phyloP scores from a whole-genome alignment of 2,797 vertebrate genomes.

The Eulemur rubriventer region DNA sequence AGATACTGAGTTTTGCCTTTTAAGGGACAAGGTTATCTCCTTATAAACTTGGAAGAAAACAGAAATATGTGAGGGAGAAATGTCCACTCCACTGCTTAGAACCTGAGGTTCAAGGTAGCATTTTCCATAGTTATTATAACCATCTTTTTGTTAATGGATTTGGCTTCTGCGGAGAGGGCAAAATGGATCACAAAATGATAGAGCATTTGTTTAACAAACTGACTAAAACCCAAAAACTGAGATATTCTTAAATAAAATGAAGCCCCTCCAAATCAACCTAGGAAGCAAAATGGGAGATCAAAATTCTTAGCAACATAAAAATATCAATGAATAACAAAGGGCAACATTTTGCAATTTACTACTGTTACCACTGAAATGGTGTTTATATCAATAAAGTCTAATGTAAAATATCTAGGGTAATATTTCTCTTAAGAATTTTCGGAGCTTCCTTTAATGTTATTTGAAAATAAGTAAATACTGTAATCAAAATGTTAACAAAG shows the following conservation, averaged over 20 bases:
- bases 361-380: background rate
- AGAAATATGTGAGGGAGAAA: background rate
- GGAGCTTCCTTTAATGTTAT: background rate
- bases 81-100: background rate
- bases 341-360: background rate
- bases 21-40: background rate
- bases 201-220: background rate
- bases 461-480: background rate
- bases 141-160: background rate
- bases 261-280: background rate
- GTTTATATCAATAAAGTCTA: background rate
- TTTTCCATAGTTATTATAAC: background rate
- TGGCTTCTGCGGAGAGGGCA: background rate
- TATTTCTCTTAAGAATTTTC: background rate
- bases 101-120: background rate
- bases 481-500: background rate
- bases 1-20: background rate
- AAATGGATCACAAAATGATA: background rate
- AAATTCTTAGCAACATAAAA: slow-evolving; percentile 20
- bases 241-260: background rate
- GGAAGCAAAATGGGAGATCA: background rate
- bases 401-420: background rate
- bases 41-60: background rate
- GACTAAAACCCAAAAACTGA: background rate
- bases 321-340: background rate